Base-by-base conservation (phyloP, 2,888 invertebrate species). In the Anthrax anthrax region DNA sequence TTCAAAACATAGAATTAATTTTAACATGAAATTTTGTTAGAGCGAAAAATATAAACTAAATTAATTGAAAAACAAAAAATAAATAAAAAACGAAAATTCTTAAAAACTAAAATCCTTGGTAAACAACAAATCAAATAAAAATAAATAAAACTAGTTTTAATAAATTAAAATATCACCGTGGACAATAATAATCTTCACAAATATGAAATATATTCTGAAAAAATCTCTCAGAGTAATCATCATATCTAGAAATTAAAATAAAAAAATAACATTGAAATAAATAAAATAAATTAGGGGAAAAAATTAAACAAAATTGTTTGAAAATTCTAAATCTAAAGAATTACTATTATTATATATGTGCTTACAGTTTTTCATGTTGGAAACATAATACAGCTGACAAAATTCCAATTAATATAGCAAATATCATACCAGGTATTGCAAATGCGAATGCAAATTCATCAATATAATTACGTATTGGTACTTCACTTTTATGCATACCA, bases 291-390 rank as follows among this genome's bases (percentile, higher is more conserved):
- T 37, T 56, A 56, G 48, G 48, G 46, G 37, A 44, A 18, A 49
- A 36, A 23, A 29, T 17, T 16, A 37, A 14, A 19, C 23, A 23
- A 23, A 23, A 23, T 23, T 6, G 8, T 23, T 23, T 23, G 23
- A 23, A 40, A 23, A n/a, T 13, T n/a, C n/a, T n/a, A n/a, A n/a
- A n/a, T n/a, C n/a, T n/a, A n/a, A n/a, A n/a, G n/a, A 8, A 23
- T 23, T 23, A 23, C 23, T 6, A 23, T 23, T 6, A 23, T 23
- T 23, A 36, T 44, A 16, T 12, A 16, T 42, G 48, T 58, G 79
- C 84, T 84, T 65, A 86, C 85, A 82, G 72, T 60, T 81, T 78
- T 52, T 81, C 81, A 57, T 84, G 80, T 54, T 84, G 79, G 54
- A 85, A 78, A 63, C 86, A 87, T 13, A 87, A 69, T 1, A 83